phyloP scores from a whole-genome alignment of 2,113 vertebrate species.

The Rhegmatorhina hoffmannsi region DNA sequence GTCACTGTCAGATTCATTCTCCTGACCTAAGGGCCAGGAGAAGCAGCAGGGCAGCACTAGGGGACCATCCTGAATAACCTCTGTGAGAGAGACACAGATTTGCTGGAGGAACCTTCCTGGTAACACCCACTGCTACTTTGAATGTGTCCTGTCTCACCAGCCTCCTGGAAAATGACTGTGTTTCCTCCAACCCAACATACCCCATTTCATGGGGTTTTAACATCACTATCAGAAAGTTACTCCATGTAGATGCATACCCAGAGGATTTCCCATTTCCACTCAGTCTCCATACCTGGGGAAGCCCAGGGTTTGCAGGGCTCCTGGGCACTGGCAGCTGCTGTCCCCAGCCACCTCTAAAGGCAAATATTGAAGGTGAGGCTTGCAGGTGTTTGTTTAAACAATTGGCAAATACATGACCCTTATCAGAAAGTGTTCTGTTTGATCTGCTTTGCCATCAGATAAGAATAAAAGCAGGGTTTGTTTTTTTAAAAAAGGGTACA shows the following conservation, averaged over 20 bases:
- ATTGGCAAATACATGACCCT: not conserved
- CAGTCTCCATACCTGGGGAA: not conserved
- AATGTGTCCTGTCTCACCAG: fast-evolving
- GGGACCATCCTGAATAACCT: not conserved
- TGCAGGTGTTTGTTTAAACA: not conserved
- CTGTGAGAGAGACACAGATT: fast-evolving
- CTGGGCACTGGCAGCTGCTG: not conserved
- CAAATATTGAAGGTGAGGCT: conserved; percentile 27
- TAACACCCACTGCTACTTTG: not conserved
- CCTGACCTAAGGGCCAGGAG: not conserved
- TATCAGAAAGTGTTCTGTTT: not conserved
- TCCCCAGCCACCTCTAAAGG: not conserved
- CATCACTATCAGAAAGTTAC: not conserved
- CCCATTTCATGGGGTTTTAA: not conserved
- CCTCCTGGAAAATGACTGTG: not conserved
- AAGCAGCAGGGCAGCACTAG: not conserved
- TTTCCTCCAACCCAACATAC: not conserved
- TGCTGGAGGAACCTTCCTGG: not conserved
- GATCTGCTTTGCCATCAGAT: conserved; percentile 17
- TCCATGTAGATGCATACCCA: fast-evolving
- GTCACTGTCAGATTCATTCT: too few relatives aligned
- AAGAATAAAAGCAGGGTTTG: not conserved
- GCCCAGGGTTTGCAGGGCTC: not conserved
- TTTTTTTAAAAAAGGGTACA: not conserved
- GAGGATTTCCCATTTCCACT: not conserved